Evolutionary conservation across 2,113 vertebrate species (phyloP).

Genomic region (Coptodon bakossiorum): DNA sequence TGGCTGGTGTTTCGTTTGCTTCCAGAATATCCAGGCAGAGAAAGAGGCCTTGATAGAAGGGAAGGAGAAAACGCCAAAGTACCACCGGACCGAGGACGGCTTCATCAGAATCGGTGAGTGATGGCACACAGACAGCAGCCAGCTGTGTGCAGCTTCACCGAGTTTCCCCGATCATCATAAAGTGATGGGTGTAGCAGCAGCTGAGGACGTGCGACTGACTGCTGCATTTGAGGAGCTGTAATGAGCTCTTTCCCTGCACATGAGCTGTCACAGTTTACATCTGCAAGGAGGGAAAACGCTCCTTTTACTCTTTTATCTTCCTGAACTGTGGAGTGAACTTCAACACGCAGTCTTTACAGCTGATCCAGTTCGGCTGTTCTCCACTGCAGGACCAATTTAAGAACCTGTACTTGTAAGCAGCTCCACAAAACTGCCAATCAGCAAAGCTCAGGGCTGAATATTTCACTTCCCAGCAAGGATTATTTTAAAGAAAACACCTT

Average conservation of each 20-base stretch:
- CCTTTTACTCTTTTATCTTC: background rate
- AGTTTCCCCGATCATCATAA: background rate
- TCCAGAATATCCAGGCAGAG: slow-evolving; percentile 89
- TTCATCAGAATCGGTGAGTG: slow-evolving; percentile 89
- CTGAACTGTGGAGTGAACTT: background rate
- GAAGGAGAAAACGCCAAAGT: slow-evolving; percentile 76
- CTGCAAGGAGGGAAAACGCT: background rate
- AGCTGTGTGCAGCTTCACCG: background rate
- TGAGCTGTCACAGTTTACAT: background rate
- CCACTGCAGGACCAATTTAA: background rate
- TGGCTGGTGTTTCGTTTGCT: background rate
- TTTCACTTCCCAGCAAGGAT: background rate
- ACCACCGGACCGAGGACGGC: slow-evolving; percentile 85
- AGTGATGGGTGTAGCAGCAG: background rate
- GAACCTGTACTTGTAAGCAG: background rate
- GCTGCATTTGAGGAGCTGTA: background rate
- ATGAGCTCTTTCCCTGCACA: background rate
- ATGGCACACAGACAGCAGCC: background rate
- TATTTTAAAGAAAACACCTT: background rate
- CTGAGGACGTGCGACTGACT: background rate
- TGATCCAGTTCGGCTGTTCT: background rate
- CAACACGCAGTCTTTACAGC: background rate
- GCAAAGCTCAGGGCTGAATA: background rate
- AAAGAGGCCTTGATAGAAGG: slow-evolving; percentile 91
- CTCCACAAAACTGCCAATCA: background rate